Percentiles rank a stretch among this genome's conserved stretches.
phyloP scores from a whole-genome alignment of 2,888 invertebrate genomes.

The Clostera curtula region DNA sequence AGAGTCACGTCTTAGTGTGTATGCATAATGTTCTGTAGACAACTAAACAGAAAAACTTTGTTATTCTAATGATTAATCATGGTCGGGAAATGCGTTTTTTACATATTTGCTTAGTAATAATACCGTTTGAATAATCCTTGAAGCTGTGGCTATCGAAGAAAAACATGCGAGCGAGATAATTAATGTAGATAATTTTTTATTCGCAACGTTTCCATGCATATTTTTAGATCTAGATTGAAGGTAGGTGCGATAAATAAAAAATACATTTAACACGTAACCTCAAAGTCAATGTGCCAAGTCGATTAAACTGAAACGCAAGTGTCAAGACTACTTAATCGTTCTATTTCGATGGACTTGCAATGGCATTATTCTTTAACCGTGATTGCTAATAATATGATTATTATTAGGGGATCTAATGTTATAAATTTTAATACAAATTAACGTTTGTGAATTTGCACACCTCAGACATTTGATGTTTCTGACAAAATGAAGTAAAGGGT shows the following conservation, averaged over 20 bases:
- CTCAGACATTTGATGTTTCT: too few relatives aligned
- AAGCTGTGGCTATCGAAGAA: not conserved
- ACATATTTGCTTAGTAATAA: not conserved
- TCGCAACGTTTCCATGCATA: not conserved
- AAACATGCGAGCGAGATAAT: not conserved
- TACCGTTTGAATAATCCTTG: not conserved
- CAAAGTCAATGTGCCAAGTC: constrained; percentile 31
- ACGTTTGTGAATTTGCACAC: not conserved
- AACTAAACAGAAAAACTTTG: not conserved
- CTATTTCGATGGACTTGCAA: constrained; percentile 41
- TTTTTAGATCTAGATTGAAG: not conserved
- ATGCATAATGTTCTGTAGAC: not conserved
- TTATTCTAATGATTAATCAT: not conserved
- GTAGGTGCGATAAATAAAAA: constrained; percentile 1
- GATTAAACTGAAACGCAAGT: constrained; percentile 45
- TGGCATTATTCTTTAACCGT: constrained; percentile 39
- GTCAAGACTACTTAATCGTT: constrained; percentile 46
- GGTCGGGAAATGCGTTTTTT: not conserved
- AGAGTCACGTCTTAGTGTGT: not conserved
- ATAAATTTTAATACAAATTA: constrained; percentile 5
- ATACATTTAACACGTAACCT: constrained; percentile 19
- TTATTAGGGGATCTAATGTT: constrained; percentile 34
- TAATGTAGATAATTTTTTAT: not conserved
- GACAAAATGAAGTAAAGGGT: too few relatives aligned
- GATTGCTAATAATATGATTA: constrained; percentile 63